phyloP scores from a whole-genome alignment of 2,797 vertebrate genomes.

The Falco biarmicus region DNA sequence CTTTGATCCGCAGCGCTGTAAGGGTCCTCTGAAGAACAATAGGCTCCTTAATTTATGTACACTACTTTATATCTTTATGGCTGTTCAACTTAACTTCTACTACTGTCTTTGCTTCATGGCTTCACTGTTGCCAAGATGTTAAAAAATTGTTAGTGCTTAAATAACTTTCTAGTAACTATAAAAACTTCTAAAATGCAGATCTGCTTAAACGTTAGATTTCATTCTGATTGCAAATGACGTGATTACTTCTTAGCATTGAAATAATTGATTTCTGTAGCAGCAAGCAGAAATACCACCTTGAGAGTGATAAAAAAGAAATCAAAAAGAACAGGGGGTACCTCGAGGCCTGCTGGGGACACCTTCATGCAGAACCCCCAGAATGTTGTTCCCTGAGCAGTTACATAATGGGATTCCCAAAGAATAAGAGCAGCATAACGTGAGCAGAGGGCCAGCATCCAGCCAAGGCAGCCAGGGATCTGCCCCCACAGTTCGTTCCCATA shows the following conservation, averaged over 20 bases:
- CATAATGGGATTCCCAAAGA: not conserved
- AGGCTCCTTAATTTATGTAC: not conserved
- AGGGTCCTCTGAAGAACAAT: not conserved
- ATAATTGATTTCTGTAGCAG: not conserved
- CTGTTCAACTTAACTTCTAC: not conserved
- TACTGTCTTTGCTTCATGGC: not conserved
- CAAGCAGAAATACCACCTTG: not conserved
- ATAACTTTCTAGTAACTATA: not conserved
- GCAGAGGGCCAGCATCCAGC: not conserved
- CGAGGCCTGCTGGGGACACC: not conserved
- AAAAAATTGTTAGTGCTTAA: not conserved
- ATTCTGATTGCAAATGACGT: not conserved
- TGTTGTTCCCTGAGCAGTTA: not conserved
- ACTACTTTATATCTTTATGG: not conserved
- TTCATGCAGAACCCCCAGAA: not conserved
- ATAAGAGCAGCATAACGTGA: not conserved
- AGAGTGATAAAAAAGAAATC: not conserved
- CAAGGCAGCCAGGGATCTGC: not conserved
- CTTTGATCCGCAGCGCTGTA: not conserved
- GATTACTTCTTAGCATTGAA: not conserved
- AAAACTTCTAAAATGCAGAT: not conserved
- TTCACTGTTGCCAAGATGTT: not conserved
- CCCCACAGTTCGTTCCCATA: not conserved
- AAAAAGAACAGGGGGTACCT: not conserved
- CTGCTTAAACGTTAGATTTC: not conserved